Evolutionary conservation across 2,797 vertebrate species (phyloP), one percentile per base, ranked within the genome.

Genomic region (Enteromius trimaculatus): DNA sequence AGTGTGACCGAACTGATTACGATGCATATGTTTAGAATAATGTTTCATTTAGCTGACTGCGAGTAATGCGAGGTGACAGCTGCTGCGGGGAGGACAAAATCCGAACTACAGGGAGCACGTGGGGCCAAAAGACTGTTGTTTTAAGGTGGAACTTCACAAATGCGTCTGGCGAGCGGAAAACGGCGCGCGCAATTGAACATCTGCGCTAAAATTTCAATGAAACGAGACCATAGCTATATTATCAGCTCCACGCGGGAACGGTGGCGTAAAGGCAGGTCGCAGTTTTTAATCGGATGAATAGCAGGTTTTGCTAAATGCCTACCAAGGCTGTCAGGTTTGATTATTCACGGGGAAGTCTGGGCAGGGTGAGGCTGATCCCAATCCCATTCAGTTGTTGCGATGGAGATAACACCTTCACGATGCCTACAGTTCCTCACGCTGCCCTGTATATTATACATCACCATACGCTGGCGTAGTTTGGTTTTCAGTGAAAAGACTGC

Each of bases 11-110:
- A 98, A 99, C 98, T 99, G 98, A 99, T 99, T 99, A 99, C 98
- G 98, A 99, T 99, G 98, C 98, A 99, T 99, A 99, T 99, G 98
- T 99, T 99, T 99, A 99, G 98, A 99, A 99, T 99, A 99, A 99
- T 99, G 98, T 99, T 99, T 99, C 98, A 99, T 99, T 99, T 99
- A 99, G 98, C 98, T 99, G 98, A 99, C 98, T 99, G 97, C 97
- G 96, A 99, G 98, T 99, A 99, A 99, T 99, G 96, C 97, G 95
- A 98, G 98, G 97, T 99, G 98, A 99, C 98, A 99, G 98, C 97
- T 99, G 98, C 97, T 97, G 97, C 95, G 94, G 96, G 95, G 97
- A 97, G 97, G 97, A 98, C 97, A 97, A 96, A 96, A 96, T 95
- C 94, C 95, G 95, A 95, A 97, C 96, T 98, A 98, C 97, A 96